phyloP scores from a whole-genome alignment of 2,797 vertebrate species.

The Threskiornis aethiopicus region DNA sequence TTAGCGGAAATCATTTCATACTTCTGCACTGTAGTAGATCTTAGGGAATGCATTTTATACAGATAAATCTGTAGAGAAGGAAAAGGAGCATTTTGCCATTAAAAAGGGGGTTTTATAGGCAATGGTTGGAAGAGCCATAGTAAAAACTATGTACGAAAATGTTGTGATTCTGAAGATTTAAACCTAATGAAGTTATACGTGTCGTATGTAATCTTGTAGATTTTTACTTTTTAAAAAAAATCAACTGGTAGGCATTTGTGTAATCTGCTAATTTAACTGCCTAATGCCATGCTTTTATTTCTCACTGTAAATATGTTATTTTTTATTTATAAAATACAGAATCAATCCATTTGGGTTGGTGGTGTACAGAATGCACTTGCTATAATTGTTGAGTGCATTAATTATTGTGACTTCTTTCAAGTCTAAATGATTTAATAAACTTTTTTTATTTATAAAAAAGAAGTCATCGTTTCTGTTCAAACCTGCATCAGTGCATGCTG shows the following conservation, averaged over 20 bases:
- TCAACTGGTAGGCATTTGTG: conserved; percentile 60
- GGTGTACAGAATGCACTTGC: conserved; percentile 87
- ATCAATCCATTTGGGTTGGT: conserved; percentile 99
- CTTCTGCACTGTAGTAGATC: conserved; percentile 54
- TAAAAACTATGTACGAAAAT: conserved; percentile 60
- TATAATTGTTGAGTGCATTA: conserved; percentile 83
- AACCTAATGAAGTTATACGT: conserved; percentile 57
- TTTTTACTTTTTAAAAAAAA: conserved; percentile 46
- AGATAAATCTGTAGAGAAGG: conserved; percentile 39
- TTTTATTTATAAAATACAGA: conserved; percentile 92
- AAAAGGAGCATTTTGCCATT: conserved; percentile 57
- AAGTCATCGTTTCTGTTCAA: conserved; percentile 62
- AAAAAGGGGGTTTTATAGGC: conserved; percentile 4
- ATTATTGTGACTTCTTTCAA: conserved; percentile 99
- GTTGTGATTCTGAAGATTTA: conserved; percentile 60
- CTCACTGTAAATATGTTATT: conserved; percentile 93
- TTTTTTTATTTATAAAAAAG: conserved; percentile 77
- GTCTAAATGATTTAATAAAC: conserved; percentile 97
- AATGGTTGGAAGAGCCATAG: conserved; percentile 53
- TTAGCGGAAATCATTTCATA: conserved; percentile 47
- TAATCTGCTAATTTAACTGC: conserved; percentile 70
- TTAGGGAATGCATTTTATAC: conserved; percentile 65
- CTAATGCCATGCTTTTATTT: conserved; percentile 72
- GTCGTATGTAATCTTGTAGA: conserved; percentile 64
- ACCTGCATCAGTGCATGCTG: background rate